These are phyloP conservation scores for Cinclus mexicanus DNA, from an alignment of 2,113 vertebrate genomes.

Conservation along the genomic window DNA sequence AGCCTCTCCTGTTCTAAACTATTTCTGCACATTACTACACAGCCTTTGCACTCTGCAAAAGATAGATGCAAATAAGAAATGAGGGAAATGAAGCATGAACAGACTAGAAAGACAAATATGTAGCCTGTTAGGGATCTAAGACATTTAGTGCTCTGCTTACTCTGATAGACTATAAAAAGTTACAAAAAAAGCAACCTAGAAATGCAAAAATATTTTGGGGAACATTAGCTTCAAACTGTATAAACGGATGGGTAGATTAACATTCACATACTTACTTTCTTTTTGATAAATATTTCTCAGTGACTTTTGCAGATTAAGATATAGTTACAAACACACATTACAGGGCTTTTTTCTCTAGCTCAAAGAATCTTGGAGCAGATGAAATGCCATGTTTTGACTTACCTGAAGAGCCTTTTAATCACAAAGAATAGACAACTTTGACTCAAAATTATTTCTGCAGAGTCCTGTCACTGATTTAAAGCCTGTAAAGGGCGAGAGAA, in stretches of 20 bases:
- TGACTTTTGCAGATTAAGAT: neutral
- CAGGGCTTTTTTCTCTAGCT: neutral
- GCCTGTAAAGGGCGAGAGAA: neutral
- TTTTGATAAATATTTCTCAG: neutral
- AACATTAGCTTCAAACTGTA: neutral
- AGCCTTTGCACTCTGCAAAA: neutral
- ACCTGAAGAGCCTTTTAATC: neutral
- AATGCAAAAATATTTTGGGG: neutral
- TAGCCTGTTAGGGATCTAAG: neutral
- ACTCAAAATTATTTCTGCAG: neutral
- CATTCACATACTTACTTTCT: neutral
- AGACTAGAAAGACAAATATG: neutral
- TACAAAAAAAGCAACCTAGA: neutral
- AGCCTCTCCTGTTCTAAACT: neutral
- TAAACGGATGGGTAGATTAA: neutral
- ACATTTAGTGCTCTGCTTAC: neutral
- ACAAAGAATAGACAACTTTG: neutral
- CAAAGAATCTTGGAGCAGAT: neutral
- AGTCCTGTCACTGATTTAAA: neutral
- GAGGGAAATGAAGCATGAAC: neutral
- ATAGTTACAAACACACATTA: neutral
- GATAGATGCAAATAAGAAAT: neutral
- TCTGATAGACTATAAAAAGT: neutral
- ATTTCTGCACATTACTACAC: neutral
- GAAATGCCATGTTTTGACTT: neutral